Percentiles rank a stretch among this genome's conserved stretches.
These are phyloP conservation scores for Sprattus sprattus DNA, from an alignment of 2,113 vertebrate species.

Conservation along the genomic window DNA sequence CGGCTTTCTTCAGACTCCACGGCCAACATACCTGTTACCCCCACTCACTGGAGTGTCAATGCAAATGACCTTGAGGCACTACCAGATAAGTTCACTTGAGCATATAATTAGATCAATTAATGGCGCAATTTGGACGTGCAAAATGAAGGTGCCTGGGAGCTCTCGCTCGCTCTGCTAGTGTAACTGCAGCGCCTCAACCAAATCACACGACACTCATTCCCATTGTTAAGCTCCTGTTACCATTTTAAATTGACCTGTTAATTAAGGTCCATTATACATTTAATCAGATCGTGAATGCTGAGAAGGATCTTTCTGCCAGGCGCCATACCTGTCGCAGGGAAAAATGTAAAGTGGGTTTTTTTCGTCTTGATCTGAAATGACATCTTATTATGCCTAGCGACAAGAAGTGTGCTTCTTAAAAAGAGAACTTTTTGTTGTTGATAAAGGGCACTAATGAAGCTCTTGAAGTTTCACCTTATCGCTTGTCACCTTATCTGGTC, in stretches of 20 bases:
- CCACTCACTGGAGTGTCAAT: neutral
- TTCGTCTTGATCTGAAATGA: neutral
- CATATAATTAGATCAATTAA: constrained; percentile 48
- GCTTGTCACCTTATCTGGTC: constrained; percentile 13
- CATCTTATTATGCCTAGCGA: constrained; percentile 8
- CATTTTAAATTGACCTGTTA: constrained; percentile 33
- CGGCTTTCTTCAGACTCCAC: neutral
- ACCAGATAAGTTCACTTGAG: constrained; percentile 30
- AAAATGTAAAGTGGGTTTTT: neutral
- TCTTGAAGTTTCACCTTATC: constrained; percentile 1
- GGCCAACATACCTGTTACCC: constrained; percentile 16
- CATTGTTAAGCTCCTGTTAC: constrained; percentile 38
- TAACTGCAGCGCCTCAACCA: constrained; percentile 23
- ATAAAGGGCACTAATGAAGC: constrained; percentile 11
- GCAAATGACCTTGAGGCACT: constrained; percentile 39
- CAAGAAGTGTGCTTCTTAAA: neutral
- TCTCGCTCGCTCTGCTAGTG: neutral
- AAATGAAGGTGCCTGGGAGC: constrained; percentile 13
- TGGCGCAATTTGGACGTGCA: constrained; percentile 30
- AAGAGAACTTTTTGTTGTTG: neutral
- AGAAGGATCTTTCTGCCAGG: neutral
- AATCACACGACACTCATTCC: constrained; percentile 30
- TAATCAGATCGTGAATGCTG: neutral
- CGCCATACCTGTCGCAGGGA: neutral
- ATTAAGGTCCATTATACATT: constrained; percentile 4